Base-by-base conservation (phyloP, 2,113 vertebrate species). In the Pedionomus torquatus region DNA sequence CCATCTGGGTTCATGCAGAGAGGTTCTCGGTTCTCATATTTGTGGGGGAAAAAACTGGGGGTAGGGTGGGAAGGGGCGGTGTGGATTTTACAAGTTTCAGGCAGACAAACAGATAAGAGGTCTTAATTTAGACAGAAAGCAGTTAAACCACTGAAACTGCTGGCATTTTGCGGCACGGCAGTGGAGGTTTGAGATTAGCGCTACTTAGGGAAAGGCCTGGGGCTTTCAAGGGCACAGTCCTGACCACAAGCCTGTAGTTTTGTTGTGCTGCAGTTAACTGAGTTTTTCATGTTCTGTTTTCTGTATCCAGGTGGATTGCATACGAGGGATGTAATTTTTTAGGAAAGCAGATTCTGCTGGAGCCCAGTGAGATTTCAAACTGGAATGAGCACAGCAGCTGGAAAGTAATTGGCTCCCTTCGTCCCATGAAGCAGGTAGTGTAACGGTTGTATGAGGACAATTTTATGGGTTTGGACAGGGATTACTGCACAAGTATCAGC, bases 251-350 rank as follows among this genome's bases (percentile, higher is more conserved):
- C 33, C 76, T 66, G 35, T 39, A 21, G 37, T 16, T 78, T 4
- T n/a, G 17, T 52, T 94, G 37, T 49, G 48, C 76, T 23, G 0
- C 37, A 55, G 26, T 35, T 92, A 61, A 61, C 10, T 51, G 25
- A 3, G 30, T 24, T 23, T 44, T 48, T 31, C 13, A 0, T 1
- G 3, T 52, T 78, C n/a, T 83, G 13, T 76, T 71, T 70, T 72
- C 30, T 78, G 11, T 55, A 23, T 68, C 24, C 70, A 99, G 99
- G 82, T 99, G 99, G 99, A 98, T 99, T 96, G 98, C 96, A 7
- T 99, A 98, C 6, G 98, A 99, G 95, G 98, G 98, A 70, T 96
- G 97, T 44, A 97, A 98, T 95, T 99, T 99, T 90, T 98, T 98
- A 71, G 99, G 99, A 55, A 98, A 97, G 83, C 99, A 99, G 94